phyloP scores from a whole-genome alignment of 2,888 invertebrate species.

The Stenchaetothrips biformis region DNA sequence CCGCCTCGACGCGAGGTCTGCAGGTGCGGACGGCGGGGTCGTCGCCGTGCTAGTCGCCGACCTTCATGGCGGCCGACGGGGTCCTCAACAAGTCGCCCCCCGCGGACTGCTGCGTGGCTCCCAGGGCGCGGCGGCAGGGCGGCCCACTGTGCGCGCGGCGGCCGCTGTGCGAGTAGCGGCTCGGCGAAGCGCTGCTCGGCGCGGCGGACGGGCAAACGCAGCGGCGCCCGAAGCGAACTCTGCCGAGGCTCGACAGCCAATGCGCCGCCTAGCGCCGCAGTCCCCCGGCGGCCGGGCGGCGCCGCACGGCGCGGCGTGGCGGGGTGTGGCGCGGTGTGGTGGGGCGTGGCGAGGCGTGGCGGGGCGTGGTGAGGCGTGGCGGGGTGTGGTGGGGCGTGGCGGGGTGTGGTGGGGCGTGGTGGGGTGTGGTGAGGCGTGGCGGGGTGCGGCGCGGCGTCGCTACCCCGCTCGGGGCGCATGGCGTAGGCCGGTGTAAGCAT shows the following conservation, averaged over 20 bases:
- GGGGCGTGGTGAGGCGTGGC: neutral
- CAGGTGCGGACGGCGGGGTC: neutral
- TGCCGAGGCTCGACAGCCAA: too few species aligned
- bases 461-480: neutral
- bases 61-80: neutral
- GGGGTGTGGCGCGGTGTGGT: neutral
- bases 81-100: too few species aligned
- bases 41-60: neutral
- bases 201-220: neutral
- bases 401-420: too few species aligned
- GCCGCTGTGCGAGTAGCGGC: neutral
- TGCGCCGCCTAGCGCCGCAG: too few species aligned
- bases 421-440: too few species aligned
- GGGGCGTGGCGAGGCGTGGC: neutral
- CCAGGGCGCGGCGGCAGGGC: neutral
- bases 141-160: neutral
- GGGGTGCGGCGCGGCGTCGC: neutral
- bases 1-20: too few species aligned
- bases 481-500: too few species aligned
- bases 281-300: neutral
- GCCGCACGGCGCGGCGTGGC: neutral
- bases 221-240: too few species aligned
- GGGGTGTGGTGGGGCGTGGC: neutral
- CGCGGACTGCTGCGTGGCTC: too few species aligned
- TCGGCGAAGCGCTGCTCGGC: neutral